Conservation (phyloP, 1,140 invertebrate genomes). For the Pteromalus puparum region DNA sequence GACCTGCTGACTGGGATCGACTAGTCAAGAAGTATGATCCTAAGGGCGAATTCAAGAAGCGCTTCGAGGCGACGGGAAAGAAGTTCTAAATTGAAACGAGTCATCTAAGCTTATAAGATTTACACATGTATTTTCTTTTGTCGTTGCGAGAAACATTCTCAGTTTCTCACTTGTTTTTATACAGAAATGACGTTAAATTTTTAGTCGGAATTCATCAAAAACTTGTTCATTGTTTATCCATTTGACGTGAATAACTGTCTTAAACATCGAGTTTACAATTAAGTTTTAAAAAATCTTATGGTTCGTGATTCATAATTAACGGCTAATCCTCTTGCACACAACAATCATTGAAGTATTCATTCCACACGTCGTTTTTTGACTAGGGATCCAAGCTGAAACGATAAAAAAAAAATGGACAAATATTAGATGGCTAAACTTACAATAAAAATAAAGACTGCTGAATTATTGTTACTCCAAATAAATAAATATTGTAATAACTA, state of each 20-base stretch:
- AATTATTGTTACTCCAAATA: conserved; percentile 46
- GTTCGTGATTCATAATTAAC: conserved; percentile 28
- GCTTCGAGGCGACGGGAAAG: conserved; percentile 58
- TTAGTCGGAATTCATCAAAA: conserved; percentile 28
- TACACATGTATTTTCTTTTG: conserved; percentile 33
- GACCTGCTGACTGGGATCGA: conserved; percentile 69
- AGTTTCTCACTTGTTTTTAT: conserved; percentile 23
- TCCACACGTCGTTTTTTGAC: conserved; percentile 84
- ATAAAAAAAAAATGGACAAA: conserved; percentile 43
- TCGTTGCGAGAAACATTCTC: conserved; percentile 25
- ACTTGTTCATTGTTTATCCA: background rate
- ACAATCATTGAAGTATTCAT: conserved; percentile 55
- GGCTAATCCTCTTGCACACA: conserved; percentile 1
- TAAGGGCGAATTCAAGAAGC: conserved; percentile 68
- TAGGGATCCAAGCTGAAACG: conserved; percentile 80
- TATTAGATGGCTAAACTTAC: conserved; percentile 16
- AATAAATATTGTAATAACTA: conserved; percentile 45
- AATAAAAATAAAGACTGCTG: conserved; percentile 48
- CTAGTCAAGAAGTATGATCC: conserved; percentile 72
- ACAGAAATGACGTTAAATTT: conserved; percentile 17
- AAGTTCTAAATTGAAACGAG: conserved; percentile 37
- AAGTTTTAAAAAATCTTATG: conserved; percentile 21
- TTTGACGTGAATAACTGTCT: background rate
- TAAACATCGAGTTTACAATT: background rate
- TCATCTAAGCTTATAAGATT: conserved; percentile 29